Evolutionary conservation across 2,113 vertebrate species (phyloP).

Genomic region (Microtus pennsylvanicus): DNA sequence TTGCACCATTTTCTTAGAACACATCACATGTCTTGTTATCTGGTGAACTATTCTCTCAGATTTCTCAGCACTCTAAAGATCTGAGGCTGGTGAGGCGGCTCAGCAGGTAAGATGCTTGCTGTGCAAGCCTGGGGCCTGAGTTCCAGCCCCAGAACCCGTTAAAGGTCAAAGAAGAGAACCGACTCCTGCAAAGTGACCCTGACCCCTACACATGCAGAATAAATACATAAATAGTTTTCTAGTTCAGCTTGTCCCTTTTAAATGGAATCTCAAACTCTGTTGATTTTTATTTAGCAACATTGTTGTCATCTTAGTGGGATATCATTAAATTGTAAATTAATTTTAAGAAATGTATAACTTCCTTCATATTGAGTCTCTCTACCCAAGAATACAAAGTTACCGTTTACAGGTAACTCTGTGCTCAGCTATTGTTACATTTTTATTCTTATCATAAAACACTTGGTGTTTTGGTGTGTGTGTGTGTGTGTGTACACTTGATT

Average conservation of each 20-base stretch:
- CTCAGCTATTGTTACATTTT: not conserved
- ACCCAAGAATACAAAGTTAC: not conserved
- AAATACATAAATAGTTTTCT: not conserved
- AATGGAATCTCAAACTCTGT: constrained; percentile 18
- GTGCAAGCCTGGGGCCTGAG: no score
- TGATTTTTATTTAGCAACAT: constrained; percentile 37
- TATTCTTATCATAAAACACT: not conserved
- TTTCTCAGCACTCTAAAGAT: constrained; percentile 38
- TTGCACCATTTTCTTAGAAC: not conserved
- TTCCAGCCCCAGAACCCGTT: not conserved
- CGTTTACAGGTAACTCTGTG: not conserved
- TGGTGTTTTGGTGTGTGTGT: not conserved
- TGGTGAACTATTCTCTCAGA: not conserved
- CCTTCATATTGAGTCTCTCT: not conserved
- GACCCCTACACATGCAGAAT: not conserved
- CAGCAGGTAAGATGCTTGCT: not conserved
- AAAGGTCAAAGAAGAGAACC: not conserved
- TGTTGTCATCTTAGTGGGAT: not conserved
- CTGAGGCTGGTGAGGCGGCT: not conserved
- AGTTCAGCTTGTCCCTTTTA: constrained; percentile 30
- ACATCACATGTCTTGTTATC: not conserved
- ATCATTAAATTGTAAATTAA: not conserved
- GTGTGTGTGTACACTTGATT: not conserved
- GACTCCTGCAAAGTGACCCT: not conserved
- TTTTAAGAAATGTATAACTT: constrained; percentile 7